These are phyloP conservation scores for Ichneumoninae sp. DNA, from an alignment of 2,888 invertebrate genomes.

Conservation along the genomic window DNA sequence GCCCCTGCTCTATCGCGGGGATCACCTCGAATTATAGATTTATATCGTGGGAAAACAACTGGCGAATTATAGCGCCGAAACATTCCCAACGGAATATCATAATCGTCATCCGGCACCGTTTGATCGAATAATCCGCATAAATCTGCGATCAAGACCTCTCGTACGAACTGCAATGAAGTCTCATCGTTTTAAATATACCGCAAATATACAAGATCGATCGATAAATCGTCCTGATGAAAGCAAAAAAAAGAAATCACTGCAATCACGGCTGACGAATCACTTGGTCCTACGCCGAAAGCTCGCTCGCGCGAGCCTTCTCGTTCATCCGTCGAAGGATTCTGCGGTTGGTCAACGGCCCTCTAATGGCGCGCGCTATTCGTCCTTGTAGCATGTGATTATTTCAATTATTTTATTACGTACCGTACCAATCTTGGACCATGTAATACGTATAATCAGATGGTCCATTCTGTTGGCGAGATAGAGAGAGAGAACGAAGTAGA, in stretches of 20 bases:
- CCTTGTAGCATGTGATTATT: conserved; percentile 79
- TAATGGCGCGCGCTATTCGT: conserved; percentile 72
- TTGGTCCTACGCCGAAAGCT: conserved; percentile 32
- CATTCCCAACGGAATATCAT: conserved; percentile 28
- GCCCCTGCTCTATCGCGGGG: background rate
- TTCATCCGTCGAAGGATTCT: conserved; percentile 61
- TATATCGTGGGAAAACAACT: conserved; percentile 63
- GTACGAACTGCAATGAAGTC: background rate
- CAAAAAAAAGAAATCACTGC: conserved; percentile 38
- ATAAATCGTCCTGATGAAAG: conserved; percentile 34
- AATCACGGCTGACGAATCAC: conserved; percentile 52
- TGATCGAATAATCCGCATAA: conserved; percentile 26
- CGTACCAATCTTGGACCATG: conserved; percentile 78
- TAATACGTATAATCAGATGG: conserved; percentile 80
- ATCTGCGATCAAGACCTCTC: background rate
- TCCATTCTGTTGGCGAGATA: conserved; percentile 73
- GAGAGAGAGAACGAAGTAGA: conserved; percentile 34
- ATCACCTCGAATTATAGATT: conserved; percentile 52
- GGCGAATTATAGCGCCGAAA: conserved; percentile 40
- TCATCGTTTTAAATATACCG: background rate
- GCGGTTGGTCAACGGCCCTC: conserved; percentile 70
- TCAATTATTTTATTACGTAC: conserved; percentile 82
- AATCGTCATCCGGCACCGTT: conserved; percentile 7
- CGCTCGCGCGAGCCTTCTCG: conserved; percentile 29
- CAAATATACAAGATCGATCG: conserved; percentile 29